A percentile compares a stretch with the other conserved stretches of the same genome.
These are phyloP conservation scores for Zonitis immaculata DNA, from an alignment of 2,888 invertebrate genomes.

Conservation along the genomic window DNA sequence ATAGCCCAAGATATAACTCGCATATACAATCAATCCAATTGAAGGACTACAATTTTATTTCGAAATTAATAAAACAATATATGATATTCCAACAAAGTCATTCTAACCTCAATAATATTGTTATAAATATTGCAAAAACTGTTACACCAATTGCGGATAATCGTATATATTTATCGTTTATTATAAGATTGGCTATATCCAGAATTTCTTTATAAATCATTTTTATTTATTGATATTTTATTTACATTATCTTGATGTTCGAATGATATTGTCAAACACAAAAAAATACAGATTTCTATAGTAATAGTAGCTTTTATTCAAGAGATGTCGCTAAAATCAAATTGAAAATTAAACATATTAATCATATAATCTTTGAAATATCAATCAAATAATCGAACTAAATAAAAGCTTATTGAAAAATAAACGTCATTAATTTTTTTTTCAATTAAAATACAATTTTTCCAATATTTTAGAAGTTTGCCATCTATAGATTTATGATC, in stretches of 20 bases:
- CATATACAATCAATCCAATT: slow-evolving; percentile 42
- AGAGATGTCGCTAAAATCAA: too few relatives aligned
- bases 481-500: too few relatives aligned
- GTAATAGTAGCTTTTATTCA: too few relatives aligned
- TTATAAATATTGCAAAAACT: slow-evolving; percentile 22
- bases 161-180: slow-evolving; percentile 31
- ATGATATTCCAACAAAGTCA: background rate
- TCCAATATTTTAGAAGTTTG: too few relatives aligned
- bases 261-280: background rate
- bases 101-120: slow-evolving; percentile 30
- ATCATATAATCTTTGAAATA: too few relatives aligned
- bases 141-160: slow-evolving; percentile 25
- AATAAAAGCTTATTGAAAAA: too few relatives aligned
- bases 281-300: too few relatives aligned
- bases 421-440: too few relatives aligned
- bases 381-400: too few relatives aligned
- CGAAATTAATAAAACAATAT: background rate
- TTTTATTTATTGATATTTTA: background rate
- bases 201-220: slow-evolving; percentile 18
- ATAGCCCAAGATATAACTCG: slow-evolving; percentile 46
- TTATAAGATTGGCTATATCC: slow-evolving; percentile 23
- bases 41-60: slow-evolving; percentile 38
- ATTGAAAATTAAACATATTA: too few relatives aligned
- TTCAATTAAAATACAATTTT: too few relatives aligned
- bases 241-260: background rate